Evolutionary conservation across 2,888 invertebrate genomes (phyloP).

Genomic region (Perizoma flavofasciatum): DNA sequence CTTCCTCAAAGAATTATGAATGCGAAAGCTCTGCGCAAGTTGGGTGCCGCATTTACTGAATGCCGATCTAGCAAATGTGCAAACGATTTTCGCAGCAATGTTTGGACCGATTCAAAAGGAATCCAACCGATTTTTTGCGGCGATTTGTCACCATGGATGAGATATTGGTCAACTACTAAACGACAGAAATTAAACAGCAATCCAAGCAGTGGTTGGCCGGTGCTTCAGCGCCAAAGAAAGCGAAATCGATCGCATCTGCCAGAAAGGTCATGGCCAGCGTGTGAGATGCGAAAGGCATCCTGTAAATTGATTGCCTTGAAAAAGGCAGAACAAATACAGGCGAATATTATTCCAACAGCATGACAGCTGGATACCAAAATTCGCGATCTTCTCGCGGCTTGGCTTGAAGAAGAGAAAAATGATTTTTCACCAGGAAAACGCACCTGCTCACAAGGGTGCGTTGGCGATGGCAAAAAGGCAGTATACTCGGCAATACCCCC

Average conservation of each 20-base stretch:
- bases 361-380: not conserved
- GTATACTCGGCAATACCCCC: not conserved
- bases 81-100: not conserved
- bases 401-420: not conserved
- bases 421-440: not conserved
- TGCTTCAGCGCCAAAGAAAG: not conserved
- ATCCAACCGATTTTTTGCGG: not conserved
- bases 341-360: not conserved
- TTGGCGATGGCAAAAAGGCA: no score
- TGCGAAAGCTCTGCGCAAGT: constrained; percentile 19
- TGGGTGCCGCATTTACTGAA: constrained; percentile 32
- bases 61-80: not conserved
- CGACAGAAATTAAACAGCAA: not conserved
- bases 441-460: not conserved
- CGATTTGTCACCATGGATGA: no score
- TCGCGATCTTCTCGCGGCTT: not conserved
- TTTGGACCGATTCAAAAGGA: not conserved
- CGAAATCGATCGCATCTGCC: not conserved
- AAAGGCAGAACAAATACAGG: not conserved
- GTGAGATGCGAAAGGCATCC: not conserved
- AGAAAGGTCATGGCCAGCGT: not conserved
- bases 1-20: not conserved
- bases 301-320: no score
- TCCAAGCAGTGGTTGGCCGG: not conserved
- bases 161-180: no score